phyloP scores from a whole-genome alignment of 2,888 invertebrate species.

The Xestia xanthographa region DNA sequence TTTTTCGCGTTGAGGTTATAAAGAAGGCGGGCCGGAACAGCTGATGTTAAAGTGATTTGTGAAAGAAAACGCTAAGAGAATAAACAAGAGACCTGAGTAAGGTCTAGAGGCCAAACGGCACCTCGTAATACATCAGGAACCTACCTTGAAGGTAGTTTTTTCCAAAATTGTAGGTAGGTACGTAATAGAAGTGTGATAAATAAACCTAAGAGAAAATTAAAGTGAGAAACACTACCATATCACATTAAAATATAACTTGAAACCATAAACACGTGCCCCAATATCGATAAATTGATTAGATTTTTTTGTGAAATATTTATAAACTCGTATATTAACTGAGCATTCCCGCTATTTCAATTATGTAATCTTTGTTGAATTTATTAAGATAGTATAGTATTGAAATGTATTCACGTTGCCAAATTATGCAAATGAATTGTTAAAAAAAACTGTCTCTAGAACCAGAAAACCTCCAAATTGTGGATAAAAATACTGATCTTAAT shows the following conservation, averaged over 20 bases:
- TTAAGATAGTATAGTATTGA: constrained; percentile 28
- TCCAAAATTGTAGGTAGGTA: background rate
- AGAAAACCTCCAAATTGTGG: constrained; percentile 35
- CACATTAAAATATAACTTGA: constrained; percentile 25
- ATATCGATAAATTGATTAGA: background rate
- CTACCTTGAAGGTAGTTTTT: background rate
- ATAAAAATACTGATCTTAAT: constrained; percentile 51
- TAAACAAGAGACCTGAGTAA: constrained; percentile 46
- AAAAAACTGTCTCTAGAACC: constrained; percentile 45
- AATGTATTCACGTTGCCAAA: constrained; percentile 46
- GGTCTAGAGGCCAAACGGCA: constrained; percentile 19
- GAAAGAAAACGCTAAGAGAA: constrained; percentile 40
- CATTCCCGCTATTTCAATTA: constrained; percentile 43
- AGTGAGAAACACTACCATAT: background rate
- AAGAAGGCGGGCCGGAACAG: constrained; percentile 40
- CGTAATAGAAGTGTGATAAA: background rate
- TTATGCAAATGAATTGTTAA: constrained; percentile 44
- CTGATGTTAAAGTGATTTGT: constrained; percentile 62
- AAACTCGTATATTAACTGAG: background rate
- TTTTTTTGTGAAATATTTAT: constrained; percentile 1
- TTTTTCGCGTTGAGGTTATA: constrained; percentile 47
- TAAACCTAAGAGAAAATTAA: background rate
- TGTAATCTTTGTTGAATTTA: constrained; percentile 30
- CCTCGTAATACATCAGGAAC: constrained; percentile 20
- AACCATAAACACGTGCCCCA: background rate